Conservation (phyloP, 2,888 invertebrate genomes). For the Congeria kusceri region DNA sequence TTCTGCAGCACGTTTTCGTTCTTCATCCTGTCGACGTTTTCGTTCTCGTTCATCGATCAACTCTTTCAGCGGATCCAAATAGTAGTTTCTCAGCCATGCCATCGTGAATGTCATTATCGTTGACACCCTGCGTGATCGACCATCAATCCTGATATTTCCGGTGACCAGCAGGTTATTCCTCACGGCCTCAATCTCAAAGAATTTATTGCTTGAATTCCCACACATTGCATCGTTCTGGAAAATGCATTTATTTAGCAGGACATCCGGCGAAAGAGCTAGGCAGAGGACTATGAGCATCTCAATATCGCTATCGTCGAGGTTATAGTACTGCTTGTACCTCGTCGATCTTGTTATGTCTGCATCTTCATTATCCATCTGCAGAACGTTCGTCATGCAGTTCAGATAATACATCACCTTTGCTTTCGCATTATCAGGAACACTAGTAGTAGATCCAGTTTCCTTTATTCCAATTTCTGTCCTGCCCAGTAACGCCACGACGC, state of each 20-base stretch:
- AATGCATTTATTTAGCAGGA: constrained; percentile 3
- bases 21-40: too few relatives aligned
- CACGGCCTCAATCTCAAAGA: constrained; percentile 4
- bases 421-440: constrained; percentile 11
- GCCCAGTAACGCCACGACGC: constrained; percentile 3
- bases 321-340: neutral
- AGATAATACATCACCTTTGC: constrained; percentile 42
- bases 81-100: neutral
- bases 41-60: too few relatives aligned
- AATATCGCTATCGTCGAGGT: neutral
- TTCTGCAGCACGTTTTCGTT: too few relatives aligned
- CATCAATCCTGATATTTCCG: neutral
- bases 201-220: neutral
- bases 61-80: neutral
- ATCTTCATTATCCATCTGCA: neutral
- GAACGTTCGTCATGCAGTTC: neutral
- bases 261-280: neutral
- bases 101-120: neutral
- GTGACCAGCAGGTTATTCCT: neutral
- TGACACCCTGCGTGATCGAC: neutral
- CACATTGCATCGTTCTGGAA: constrained; percentile 6
- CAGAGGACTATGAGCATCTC: neutral
- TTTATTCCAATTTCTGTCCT: constrained; percentile 17
- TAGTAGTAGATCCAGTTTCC: neutral
- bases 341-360: neutral